phyloP scores from a whole-genome alignment of 1,140 invertebrate genomes.

The Plectus sambesii region DNA sequence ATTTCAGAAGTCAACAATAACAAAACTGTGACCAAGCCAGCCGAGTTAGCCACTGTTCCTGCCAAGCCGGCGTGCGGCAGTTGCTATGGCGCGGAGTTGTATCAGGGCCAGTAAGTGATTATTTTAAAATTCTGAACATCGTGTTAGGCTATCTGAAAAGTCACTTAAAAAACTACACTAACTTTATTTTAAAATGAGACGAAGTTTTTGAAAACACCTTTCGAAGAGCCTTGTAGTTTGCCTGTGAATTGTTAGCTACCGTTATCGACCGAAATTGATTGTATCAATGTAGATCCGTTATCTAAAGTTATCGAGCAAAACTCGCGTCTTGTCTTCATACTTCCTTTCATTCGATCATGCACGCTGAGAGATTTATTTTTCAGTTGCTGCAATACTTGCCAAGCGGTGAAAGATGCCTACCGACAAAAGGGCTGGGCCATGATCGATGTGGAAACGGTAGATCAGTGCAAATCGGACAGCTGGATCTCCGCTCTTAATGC shows the following conservation, averaged over 20 bases:
- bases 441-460: conserved; percentile 62
- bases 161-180: no score
- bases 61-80: conserved; percentile 52
- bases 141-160: no score
- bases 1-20: conserved; percentile 26
- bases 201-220: no score
- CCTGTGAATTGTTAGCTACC: no score
- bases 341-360: no score
- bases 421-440: conserved; percentile 72
- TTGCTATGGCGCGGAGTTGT: conserved; percentile 72
- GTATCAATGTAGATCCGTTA: no score
- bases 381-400: conserved; percentile 92
- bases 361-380: no score
- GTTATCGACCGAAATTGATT: no score
- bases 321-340: conserved; percentile 7
- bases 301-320: no score
- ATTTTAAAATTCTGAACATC: conserved; percentile 5
- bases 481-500: conserved; percentile 57
- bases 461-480: conserved; percentile 76
- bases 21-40: conserved; percentile 4
- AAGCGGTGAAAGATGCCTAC: conserved; percentile 85
- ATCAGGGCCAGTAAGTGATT: conserved; percentile 56
- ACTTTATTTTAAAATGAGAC: no score
- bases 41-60: conserved; percentile 20
- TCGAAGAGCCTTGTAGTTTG: no score